Conservation (phyloP, 1,140 invertebrate genomes). For the Camponotus vicinus region DNA sequence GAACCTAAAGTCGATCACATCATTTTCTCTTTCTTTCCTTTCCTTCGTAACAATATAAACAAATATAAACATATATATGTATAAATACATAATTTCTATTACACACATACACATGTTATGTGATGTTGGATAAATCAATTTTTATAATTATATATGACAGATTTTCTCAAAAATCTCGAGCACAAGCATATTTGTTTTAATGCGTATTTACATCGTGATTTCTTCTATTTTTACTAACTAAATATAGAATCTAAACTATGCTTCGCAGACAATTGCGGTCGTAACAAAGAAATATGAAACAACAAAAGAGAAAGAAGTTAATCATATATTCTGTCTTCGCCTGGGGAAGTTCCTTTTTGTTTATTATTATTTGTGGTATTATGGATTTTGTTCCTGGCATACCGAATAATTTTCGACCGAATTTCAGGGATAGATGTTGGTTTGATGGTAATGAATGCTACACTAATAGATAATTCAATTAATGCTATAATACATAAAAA, state of each 20-base stretch:
- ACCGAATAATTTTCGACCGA: conserved; percentile 86
- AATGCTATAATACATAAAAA: not conserved
- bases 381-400: conserved; percentile 87
- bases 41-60: too few species aligned
- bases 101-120: too few species aligned
- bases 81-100: too few species aligned
- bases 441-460: conserved; percentile 86
- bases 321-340: conserved; percentile 90
- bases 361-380: conserved; percentile 86
- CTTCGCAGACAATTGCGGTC: conserved; percentile 83
- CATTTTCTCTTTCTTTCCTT: too few species aligned
- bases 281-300: conserved; percentile 80
- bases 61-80: too few species aligned
- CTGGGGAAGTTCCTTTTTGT: conserved; percentile 89
- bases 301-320: conserved; percentile 87
- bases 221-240: conserved; percentile 1
- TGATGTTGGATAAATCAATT: too few species aligned
- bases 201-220: not conserved
- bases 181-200: not conserved
- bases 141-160: too few species aligned
- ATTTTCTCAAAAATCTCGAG: too few species aligned
- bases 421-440: conserved; percentile 88
- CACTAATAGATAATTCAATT: not conserved
- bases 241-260: not conserved
- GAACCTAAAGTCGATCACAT: too few species aligned